Conservation (phyloP, 2,888 invertebrate genomes). For the Epistrophe eligans region DNA sequence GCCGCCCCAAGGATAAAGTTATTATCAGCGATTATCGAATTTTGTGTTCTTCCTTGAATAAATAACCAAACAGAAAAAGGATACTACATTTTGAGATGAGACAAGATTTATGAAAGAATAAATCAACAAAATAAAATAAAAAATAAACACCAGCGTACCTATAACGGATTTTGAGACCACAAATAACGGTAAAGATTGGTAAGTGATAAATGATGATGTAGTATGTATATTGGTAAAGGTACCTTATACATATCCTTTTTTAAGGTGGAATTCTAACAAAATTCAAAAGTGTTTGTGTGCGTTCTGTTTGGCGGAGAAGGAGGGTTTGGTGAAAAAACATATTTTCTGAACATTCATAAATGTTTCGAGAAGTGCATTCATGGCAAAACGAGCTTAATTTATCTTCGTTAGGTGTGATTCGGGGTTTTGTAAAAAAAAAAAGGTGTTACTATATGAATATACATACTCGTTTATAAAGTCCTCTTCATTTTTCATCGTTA, state of each 20-base stretch:
- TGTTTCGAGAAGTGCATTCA: slow-evolving; percentile 57
- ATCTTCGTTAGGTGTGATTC: slow-evolving; percentile 48
- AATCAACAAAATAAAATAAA: slow-evolving; percentile 23
- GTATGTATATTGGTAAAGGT: background rate
- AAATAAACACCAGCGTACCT: background rate
- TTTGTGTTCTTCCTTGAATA: slow-evolving; percentile 1
- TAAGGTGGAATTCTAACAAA: slow-evolving; percentile 8
- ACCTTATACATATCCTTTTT: slow-evolving; percentile 3
- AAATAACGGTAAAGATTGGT: slow-evolving; percentile 45
- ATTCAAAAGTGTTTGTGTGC: background rate
- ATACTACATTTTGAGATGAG: slow-evolving; percentile 25
- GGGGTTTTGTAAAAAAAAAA: background rate
- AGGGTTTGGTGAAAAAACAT: slow-evolving; percentile 7
- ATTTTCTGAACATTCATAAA: slow-evolving; percentile 40
- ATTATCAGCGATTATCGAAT: slow-evolving; percentile 29
- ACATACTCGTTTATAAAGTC: background rate
- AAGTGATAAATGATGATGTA: slow-evolving; percentile 67
- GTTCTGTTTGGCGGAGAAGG: background rate
- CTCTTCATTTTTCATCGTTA: slow-evolving; percentile 29
- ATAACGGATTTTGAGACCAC: slow-evolving; percentile 49
- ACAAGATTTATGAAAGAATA: slow-evolving; percentile 45
- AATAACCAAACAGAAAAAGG: slow-evolving; percentile 34
- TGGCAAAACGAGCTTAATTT: slow-evolving; percentile 45
- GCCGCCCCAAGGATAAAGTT: slow-evolving; percentile 26
- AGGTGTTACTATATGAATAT: background rate